Evolutionary conservation across 2,113 vertebrate species (phyloP).

Genomic region (Picathartes gymnocephalus): DNA sequence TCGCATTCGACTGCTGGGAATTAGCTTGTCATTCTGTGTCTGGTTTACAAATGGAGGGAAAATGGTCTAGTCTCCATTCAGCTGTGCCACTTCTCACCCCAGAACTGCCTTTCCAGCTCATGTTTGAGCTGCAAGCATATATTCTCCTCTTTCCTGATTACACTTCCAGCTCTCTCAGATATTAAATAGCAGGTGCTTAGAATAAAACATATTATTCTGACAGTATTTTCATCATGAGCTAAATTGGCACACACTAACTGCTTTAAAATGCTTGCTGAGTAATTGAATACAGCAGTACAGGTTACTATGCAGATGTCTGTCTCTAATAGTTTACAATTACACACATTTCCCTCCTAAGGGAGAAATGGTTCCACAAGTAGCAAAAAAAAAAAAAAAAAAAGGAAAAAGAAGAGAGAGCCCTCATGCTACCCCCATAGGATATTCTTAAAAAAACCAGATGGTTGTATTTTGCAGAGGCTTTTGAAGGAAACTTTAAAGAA

Average conservation of each 20-base stretch:
- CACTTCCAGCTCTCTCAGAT: conserved; percentile 8
- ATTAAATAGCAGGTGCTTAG: conserved; percentile 48
- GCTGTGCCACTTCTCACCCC: conserved; percentile 12
- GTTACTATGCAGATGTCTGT: conserved; percentile 52
- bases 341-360: background rate
- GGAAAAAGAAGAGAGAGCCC: conserved; percentile 1
- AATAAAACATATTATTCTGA: conserved; percentile 55
- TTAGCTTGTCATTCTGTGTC: conserved; percentile 39
- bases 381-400: background rate
- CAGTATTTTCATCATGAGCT: conserved; percentile 51
- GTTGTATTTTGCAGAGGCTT: conserved; percentile 29
- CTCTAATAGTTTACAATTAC: conserved; percentile 39
- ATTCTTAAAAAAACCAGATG: conserved; percentile 32
- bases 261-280: conserved; percentile 24
- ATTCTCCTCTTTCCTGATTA: conserved; percentile 35
- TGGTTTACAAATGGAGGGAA: conserved; percentile 25
- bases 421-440: background rate
- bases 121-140: background rate
- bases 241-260: conserved; percentile 30
- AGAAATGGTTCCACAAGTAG: background rate
- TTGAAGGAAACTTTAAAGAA: conserved; percentile 60
- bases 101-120: conserved; percentile 6
- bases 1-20: background rate
- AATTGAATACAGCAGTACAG: conserved; percentile 49
- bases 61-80: background rate